Base-by-base conservation (phyloP, 2,113 vertebrate species). In the Catharus fuscescens region DNA sequence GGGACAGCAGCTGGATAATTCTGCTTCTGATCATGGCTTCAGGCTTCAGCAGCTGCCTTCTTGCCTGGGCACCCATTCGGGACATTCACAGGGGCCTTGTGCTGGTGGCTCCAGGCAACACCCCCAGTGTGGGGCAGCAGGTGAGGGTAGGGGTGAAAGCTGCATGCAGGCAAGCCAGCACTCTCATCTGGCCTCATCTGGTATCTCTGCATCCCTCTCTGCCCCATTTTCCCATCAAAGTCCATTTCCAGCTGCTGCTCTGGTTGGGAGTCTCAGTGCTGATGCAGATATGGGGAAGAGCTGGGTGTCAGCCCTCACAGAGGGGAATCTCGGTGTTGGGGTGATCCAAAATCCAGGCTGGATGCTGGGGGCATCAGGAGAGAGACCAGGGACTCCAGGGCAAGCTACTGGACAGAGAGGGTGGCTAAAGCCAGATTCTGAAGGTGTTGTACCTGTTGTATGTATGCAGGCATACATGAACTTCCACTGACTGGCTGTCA, bases 381-480 rank as follows among this genome's bases (percentile, higher is more conserved):
- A 71, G 9, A 52, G 19, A n/a, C 12, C n/a, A 47, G 29, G 6
- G 6, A 4, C n/a, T 77, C 57, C 57, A 52, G 26, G 1, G 5
- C 1, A 10, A 40, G 8, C 73, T 80, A 5, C 10, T 16, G 56
- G 29, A 14, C 38, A 66, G 19, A 10, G 5, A 4, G 2, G 5
- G 12, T 18, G 47, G 14, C 40, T 40, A 9, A 66, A 61, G 40
- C 26, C 40, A 20, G 23, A 3, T 15, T 8, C 32, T 50, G 38
- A 25, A 57, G 32, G 17, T 52, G 50, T 28, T 3, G 10, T 19
- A n/a, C 8, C 12, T n/a, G 32, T 3, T 45, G 6, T 11, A 2
- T 5, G 4, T 3, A 3, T 4, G 2, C 12, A 12, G 10, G 3
- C 17, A 6, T 4, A 10, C 9, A 7, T 8, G 18, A 25, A 5